Evolutionary conservation across 2,797 vertebrate species (phyloP), one percentile per base, ranked within the genome.

Genomic region (Sebastes minor): DNA sequence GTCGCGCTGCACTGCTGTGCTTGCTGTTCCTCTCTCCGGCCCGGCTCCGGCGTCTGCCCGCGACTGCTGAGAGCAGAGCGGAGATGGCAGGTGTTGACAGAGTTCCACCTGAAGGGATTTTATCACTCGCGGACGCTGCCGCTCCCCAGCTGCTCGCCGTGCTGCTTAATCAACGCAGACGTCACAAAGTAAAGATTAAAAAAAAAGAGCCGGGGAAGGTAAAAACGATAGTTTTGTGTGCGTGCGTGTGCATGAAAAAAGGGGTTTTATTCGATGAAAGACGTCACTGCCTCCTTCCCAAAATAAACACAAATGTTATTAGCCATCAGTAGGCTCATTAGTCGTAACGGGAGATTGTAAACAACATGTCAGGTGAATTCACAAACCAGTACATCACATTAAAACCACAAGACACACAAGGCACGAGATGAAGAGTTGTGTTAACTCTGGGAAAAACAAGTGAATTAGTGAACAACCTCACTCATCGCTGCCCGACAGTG

Each of bases 41-140:
- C 78, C 12, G 1, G 27, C 63, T 76, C 65, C 12, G 63, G 33
- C 23, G 72, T 65, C 81, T 53, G 80, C 60, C 63, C 28, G 77
- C 42, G 1, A 53, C 85, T 5, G 76, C 79, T 67, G 76, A 75
- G 82, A 84, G 87, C 80, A 6, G 79, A 85, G 86, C 53, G 5
- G 80, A 79, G 87, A 88, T 89, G 91, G 89, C 91, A 93, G 93
- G 92, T 94, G 93, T 93, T 93, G 92, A 93, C 90, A 91, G 88
- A 88, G 87, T 86, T 90, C 73, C 88, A 92, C 93, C 93, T 91
- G 91, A 88, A 86, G 89, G 90, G 83, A 70, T 86, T 91, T 91
- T 85, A 91, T 83, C 80, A 73, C 86, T 82, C 35, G 32, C 1
- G 7, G 78, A 67, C 5, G 56, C 76, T 23, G 78, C 88, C 28